A percentile compares a stretch with the other conserved stretches of the same genome.
These are phyloP conservation scores for Pristionchus arcanus DNA, from an alignment of 2,888 invertebrate species.

Conservation along the genomic window DNA sequence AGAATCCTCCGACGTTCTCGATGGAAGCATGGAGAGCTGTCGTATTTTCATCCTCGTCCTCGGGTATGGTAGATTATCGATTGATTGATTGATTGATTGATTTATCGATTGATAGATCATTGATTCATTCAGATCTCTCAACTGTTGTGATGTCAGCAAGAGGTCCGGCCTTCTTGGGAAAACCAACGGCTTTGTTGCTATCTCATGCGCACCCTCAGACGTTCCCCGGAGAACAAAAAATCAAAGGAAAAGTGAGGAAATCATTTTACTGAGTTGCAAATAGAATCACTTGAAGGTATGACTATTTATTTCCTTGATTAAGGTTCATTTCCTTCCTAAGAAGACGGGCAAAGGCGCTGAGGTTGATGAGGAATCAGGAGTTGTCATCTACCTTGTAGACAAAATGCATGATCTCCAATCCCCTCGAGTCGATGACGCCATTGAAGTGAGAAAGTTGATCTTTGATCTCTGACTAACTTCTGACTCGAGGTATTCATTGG, in stretches of 20 bases:
- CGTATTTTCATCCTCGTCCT: slow-evolving; percentile 64
- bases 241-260: slow-evolving; percentile 64
- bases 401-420: slow-evolving; percentile 67
- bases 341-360: slow-evolving; percentile 49
- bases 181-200: slow-evolving; percentile 64
- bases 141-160: slow-evolving; percentile 67
- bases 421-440: slow-evolving; percentile 62
- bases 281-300: not conserved
- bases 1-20: slow-evolving; percentile 64
- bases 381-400: slow-evolving; percentile 67
- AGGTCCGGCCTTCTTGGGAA: slow-evolving; percentile 68
- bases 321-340: slow-evolving; percentile 68
- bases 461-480: slow-evolving; percentile 29
- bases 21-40: slow-evolving; percentile 67
- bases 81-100: not conserved
- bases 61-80: slow-evolving; percentile 52
- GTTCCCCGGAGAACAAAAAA: slow-evolving; percentile 63
- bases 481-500: slow-evolving; percentile 72
- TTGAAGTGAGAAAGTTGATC: slow-evolving; percentile 60
- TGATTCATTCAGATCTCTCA: slow-evolving; percentile 58
- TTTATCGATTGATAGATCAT: slow-evolving; percentile 1
- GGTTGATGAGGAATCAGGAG: slow-evolving; percentile 66
- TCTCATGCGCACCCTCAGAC: slow-evolving; percentile 65
- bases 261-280: not conserved
- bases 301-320: not conserved